Evolutionary conservation across 2,888 invertebrate species (phyloP), one percentile per base, ranked within the genome.

Genomic region (Liodrosophila aerea): DNA sequence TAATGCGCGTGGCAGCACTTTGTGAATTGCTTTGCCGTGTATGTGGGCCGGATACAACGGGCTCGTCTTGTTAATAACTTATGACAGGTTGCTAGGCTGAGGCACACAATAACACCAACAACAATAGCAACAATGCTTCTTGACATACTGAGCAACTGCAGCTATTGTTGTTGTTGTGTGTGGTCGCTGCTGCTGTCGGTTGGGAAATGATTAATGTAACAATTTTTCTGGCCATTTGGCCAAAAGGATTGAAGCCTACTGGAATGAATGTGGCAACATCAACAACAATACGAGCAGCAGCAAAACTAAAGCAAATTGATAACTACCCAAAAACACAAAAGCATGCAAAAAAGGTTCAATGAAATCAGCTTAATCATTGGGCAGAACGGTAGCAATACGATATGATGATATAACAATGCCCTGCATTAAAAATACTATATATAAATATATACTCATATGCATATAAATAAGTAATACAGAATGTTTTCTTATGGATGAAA

Each of bases 11-110:
- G 62, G 58, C 50, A 65, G 76, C 67, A 83, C 57, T 80, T 73
- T 76, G 60, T 60, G 74, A 59, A 78, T 81, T 83, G 73, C 63
- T 64, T 58, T 53, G 60, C 50, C 70, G 45, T 64, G 53, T 67
- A 54, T 62, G 68, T 63, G 63, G 36, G 44, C 50, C 43, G 62
- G 22, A 22, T 22, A 49, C 62, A 56, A 58, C 52, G 54, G 63
- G 73, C 70, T 66, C 52, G 62, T 64, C 74, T 77, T 66, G 70
- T 80, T 80, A 80, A 80, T 84, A 80, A 84, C 74, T 84, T 78
- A 81, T 76, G 84, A 71, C 77, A 76, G 84, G 68, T 59, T 53
- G 52, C 44, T 39, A 43, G 49, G 44, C 40, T 39, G 8, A 22
- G 22, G 30, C 30, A 22, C 5, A 30, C 40, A 57, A 51, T 29